A percentile compares a stretch with the other conserved stretches of the same genome.
phyloP scores from a whole-genome alignment of 2,888 invertebrate species.

The Xiphydria camelus region DNA sequence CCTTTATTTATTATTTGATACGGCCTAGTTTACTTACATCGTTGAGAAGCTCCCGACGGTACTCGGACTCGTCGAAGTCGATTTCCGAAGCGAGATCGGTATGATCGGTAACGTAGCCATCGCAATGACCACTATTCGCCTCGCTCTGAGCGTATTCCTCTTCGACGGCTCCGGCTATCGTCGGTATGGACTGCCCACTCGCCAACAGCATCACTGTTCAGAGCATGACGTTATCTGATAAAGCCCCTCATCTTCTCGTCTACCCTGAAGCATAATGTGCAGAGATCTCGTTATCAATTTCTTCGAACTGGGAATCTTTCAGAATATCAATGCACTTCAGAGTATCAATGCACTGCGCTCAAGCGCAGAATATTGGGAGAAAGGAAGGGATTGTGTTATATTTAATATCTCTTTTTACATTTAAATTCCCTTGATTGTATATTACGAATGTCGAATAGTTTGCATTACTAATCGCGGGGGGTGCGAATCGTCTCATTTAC shows the following conservation, averaged over 20 bases:
- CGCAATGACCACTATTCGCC: conserved; percentile 49
- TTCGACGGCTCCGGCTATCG: conserved; percentile 53
- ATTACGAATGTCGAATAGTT: too few species aligned
- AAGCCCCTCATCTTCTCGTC: not conserved
- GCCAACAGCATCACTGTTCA: conserved; percentile 50
- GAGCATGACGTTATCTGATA: conserved; percentile 24
- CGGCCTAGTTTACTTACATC: conserved; percentile 66
- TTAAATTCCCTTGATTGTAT: too few species aligned
- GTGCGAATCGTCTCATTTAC: too few species aligned
- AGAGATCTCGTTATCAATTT: too few species aligned
- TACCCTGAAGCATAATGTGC: not conserved
- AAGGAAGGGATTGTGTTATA: too few species aligned
- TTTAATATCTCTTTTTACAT: too few species aligned
- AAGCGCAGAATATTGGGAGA: too few species aligned
- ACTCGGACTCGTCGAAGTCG: conserved; percentile 72
- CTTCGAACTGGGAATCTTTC: too few species aligned
- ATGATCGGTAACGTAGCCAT: conserved; percentile 75
- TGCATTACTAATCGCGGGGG: too few species aligned
- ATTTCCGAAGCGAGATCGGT: conserved; percentile 78
- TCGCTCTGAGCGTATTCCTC: conserved; percentile 50
- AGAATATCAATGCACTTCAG: too few species aligned
- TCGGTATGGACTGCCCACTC: conserved; percentile 51
- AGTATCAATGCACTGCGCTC: too few species aligned
- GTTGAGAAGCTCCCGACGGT: conserved; percentile 74
- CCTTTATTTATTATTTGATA: not conserved